phyloP scores from a whole-genome alignment of 2,113 vertebrate genomes.

The Syngnathus typhle region DNA sequence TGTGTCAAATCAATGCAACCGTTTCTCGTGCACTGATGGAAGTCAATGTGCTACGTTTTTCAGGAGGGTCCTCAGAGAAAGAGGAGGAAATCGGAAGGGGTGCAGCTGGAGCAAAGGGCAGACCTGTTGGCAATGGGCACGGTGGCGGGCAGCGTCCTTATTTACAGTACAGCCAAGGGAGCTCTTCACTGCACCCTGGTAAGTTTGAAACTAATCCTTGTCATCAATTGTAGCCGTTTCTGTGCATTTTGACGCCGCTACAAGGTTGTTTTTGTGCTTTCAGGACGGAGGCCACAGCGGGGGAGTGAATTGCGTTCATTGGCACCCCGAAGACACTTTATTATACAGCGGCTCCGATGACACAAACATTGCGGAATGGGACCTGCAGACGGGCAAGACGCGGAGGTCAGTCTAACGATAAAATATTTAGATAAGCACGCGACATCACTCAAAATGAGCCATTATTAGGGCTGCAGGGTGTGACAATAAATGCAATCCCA shows the following conservation, averaged over 20 bases:
- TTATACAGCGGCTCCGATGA: slow-evolving; percentile 95
- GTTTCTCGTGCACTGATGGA: not conserved
- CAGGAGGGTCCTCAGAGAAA: slow-evolving; percentile 95
- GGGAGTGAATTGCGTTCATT: slow-evolving; percentile 85
- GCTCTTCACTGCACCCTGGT: slow-evolving; percentile 92
- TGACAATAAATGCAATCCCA: not conserved
- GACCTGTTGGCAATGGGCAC: slow-evolving; percentile 95
- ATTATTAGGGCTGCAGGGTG: too few relatives aligned
- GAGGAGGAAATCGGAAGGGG: slow-evolving; percentile 89
- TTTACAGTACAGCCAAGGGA: slow-evolving; percentile 91
- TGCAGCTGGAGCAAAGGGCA: slow-evolving; percentile 70
- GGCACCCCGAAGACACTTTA: slow-evolving; percentile 82
- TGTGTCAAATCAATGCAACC: not conserved
- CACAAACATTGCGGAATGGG: slow-evolving; percentile 91
- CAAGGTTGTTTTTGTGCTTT: slow-evolving; percentile 1
- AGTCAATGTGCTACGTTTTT: slow-evolving; percentile 9
- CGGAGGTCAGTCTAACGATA: slow-evolving; percentile 73
- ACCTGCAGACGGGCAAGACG: slow-evolving; percentile 83
- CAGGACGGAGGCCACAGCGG: slow-evolving; percentile 85
- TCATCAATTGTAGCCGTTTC: not conserved
- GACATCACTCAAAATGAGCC: too few relatives aligned
- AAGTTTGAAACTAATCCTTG: slow-evolving; percentile 41
- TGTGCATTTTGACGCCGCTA: not conserved
- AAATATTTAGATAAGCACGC: not conserved
- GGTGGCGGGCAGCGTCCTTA: slow-evolving; percentile 87